phyloP scores from a whole-genome alignment of 2,113 vertebrate species.

The Mesembrinibis cayennensis region DNA sequence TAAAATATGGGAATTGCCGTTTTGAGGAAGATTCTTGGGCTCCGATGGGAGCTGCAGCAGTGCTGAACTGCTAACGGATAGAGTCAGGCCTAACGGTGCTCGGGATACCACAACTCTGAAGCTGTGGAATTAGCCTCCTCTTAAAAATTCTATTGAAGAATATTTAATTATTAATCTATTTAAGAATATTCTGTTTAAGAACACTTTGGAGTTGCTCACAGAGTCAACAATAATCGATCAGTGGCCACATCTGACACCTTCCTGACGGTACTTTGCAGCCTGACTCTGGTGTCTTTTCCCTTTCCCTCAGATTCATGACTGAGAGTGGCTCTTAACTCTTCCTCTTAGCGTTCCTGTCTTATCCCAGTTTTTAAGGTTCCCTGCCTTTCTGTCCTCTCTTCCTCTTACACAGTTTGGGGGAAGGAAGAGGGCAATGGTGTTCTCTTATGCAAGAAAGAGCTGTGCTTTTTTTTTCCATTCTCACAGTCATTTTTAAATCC shows the following conservation, averaged over 20 bases:
- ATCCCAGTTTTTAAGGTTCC: neutral
- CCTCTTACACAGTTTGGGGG: accelerated
- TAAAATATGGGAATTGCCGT: accelerated
- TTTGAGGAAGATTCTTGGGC: neutral
- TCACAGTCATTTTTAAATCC: neutral
- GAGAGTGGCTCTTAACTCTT: neutral
- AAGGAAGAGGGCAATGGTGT: neutral
- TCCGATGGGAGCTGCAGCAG: neutral
- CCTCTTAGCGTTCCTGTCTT: neutral
- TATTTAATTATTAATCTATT: neutral
- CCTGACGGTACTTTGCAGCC: neutral
- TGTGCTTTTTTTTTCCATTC: neutral
- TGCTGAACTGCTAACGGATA: accelerated
- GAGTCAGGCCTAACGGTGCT: neutral
- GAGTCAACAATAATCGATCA: accelerated
- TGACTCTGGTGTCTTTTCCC: neutral
- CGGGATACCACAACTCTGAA: neutral
- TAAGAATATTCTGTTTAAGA: neutral
- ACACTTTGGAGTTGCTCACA: accelerated
- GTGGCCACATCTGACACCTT: neutral
- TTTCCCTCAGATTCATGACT: neutral
- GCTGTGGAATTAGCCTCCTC: neutral
- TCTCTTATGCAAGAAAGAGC: neutral
- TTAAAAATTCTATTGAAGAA: accelerated
- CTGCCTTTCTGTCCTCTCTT: neutral